phyloP scores from a whole-genome alignment of 1,140 invertebrate genomes.

The Cherax destructor region DNA sequence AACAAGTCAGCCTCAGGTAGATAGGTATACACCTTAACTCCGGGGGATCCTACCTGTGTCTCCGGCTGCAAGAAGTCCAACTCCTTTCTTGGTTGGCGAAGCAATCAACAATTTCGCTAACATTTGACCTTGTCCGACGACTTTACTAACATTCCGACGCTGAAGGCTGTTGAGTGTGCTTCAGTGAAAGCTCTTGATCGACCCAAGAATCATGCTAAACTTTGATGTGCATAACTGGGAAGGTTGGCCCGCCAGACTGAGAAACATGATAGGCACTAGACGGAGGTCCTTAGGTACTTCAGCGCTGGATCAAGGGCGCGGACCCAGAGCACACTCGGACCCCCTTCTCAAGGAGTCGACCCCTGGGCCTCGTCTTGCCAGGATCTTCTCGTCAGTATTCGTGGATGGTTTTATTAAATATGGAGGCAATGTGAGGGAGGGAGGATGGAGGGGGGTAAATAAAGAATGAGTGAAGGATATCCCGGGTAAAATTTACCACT shows the following conservation, averaged over 20 bases:
- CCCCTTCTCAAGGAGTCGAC: neutral
- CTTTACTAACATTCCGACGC: neutral
- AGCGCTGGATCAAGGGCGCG: constrained; percentile 30
- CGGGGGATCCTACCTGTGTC: too few species aligned
- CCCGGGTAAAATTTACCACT: constrained; percentile 32
- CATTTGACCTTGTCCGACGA: neutral
- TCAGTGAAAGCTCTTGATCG: neutral
- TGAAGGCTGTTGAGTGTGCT: neutral
- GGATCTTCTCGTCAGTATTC: neutral
- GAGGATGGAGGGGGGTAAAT: neutral
- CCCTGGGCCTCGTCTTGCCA: neutral
- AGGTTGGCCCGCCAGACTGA: constrained; percentile 1
- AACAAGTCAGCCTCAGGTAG: too few species aligned
- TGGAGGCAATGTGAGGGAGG: neutral
- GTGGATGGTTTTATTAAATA: neutral
- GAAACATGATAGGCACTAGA: constrained; percentile 46
- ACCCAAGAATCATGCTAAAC: constrained; percentile 28
- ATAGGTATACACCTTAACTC: too few species aligned
- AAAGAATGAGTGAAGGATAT: constrained; percentile 14
- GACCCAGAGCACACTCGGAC: constrained; percentile 13
- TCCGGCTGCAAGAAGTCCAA: too few species aligned
- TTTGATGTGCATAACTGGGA: constrained; percentile 39
- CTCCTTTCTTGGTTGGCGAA: neutral
- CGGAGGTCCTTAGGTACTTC: constrained; percentile 26
- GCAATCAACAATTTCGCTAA: constrained; percentile 7